Evolutionary conservation across 2,797 vertebrate genomes (phyloP).

Genomic region (Sebastes minor): DNA sequence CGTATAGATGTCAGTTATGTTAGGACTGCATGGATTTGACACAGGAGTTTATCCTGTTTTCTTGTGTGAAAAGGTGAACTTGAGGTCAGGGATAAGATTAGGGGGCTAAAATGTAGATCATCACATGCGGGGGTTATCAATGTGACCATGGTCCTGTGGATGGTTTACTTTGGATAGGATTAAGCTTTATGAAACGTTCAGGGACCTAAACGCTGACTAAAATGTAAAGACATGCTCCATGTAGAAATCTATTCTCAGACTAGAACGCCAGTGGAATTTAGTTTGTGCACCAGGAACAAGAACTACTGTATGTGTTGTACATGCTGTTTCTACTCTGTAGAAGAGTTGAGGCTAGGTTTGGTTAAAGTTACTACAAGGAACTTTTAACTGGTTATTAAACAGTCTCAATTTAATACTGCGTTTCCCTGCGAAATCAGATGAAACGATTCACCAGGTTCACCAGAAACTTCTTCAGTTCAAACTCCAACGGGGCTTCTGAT

Average conservation of each 20-base stretch:
- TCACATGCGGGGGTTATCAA: not conserved
- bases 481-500: too few species aligned
- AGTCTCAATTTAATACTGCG: not conserved
- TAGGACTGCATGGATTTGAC: not conserved
- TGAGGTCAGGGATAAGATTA: not conserved
- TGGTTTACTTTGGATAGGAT: not conserved
- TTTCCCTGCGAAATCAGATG: not conserved
- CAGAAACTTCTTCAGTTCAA: not conserved
- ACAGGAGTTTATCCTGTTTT: not conserved
- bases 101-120: not conserved
- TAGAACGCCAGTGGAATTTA: not conserved
- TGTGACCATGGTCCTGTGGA: not conserved
- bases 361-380: not conserved
- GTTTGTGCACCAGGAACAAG: not conserved
- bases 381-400: not conserved
- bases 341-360: not conserved
- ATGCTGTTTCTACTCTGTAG: not conserved
- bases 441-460: not conserved
- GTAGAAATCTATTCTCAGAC: slow-evolving; percentile 7
- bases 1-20: not conserved
- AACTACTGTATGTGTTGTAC: not conserved
- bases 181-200: not conserved
- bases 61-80: not conserved
- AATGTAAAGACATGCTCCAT: not conserved
- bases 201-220: not conserved